Evolutionary conservation across 2,888 invertebrate genomes (phyloP).

Genomic region (Acleris literana): DNA sequence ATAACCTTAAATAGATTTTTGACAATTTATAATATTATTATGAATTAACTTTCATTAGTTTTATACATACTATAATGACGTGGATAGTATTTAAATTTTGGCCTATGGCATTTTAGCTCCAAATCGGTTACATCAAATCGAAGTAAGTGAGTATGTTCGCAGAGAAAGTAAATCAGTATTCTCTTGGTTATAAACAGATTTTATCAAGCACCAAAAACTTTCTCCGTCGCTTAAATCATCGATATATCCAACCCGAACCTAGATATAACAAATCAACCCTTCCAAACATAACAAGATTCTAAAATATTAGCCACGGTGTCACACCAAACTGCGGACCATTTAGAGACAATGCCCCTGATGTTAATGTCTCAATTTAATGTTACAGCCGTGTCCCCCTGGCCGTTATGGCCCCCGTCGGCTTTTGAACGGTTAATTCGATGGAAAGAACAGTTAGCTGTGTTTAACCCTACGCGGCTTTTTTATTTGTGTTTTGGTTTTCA

Average conservation of each 20-base stretch:
- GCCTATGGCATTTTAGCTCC: too few relatives aligned
- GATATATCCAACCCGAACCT: background rate
- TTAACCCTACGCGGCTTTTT: slow-evolving; percentile 57
- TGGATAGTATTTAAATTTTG: too few relatives aligned
- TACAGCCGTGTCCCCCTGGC: slow-evolving; percentile 61
- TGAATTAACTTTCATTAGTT: too few relatives aligned
- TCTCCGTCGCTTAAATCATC: background rate
- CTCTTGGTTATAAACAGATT: too few relatives aligned
- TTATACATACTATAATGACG: too few relatives aligned
- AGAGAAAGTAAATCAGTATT: too few relatives aligned
- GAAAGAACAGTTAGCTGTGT: slow-evolving; percentile 60
- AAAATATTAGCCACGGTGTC: slow-evolving; percentile 41
- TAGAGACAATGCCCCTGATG: slow-evolving; percentile 60
- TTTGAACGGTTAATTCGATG: slow-evolving; percentile 76
- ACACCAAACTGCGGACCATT: slow-evolving; percentile 50
- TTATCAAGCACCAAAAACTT: background rate
- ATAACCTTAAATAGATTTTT: too few relatives aligned
- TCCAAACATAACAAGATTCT: slow-evolving; percentile 28
- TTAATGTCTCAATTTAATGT: slow-evolving; percentile 73
- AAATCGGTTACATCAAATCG: too few relatives aligned
- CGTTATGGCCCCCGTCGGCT: slow-evolving; percentile 61
- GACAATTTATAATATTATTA: too few relatives aligned
- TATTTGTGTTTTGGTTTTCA: slow-evolving; percentile 49
- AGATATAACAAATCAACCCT: slow-evolving; percentile 19
- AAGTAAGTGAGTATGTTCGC: too few relatives aligned